A percentile compares a stretch with the other conserved stretches of the same genome.
Evolutionary conservation across 2,888 invertebrate species (phyloP).

Genomic region (Boloria euphrosyne): DNA sequence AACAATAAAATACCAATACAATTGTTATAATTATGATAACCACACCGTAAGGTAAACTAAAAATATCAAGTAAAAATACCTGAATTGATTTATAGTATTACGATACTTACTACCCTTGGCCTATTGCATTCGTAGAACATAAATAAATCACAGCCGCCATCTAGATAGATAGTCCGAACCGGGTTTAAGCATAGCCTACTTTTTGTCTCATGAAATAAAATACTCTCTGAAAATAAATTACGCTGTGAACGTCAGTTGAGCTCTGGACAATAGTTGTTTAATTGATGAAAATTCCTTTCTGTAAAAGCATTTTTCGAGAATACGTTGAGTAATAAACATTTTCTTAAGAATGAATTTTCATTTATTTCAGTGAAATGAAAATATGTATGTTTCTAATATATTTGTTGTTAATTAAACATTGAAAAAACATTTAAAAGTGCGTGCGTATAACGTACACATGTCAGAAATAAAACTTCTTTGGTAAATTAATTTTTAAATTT

Average conservation of each 20-base stretch:
- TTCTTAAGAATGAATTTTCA: constrained; percentile 13
- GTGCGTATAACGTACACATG: too few relatives aligned
- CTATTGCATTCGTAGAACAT: constrained; percentile 22
- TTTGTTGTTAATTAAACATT: too few relatives aligned
- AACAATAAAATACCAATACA: too few relatives aligned
- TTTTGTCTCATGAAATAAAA: constrained; percentile 41
- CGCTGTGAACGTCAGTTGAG: constrained; percentile 38
- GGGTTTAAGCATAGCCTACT: constrained; percentile 35
- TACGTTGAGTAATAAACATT: constrained; percentile 6
- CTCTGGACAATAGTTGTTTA: constrained; percentile 38
- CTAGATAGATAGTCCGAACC: constrained; percentile 34
- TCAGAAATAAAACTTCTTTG: too few relatives aligned
- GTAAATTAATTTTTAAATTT: too few relatives aligned
- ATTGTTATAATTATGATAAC: too few relatives aligned
- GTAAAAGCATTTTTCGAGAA: constrained; percentile 30
- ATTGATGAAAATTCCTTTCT: constrained; percentile 39
- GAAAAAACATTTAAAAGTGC: too few relatives aligned
- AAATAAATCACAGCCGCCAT: constrained; percentile 34
- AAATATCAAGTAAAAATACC: too few relatives aligned
- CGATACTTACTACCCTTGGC: constrained; percentile 4
- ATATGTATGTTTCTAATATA: not conserved
- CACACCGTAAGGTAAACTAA: too few relatives aligned
- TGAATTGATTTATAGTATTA: not conserved
- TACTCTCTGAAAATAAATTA: constrained; percentile 39
- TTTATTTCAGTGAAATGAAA: not conserved